Conservation (phyloP, 2,113 vertebrate genomes). For the Ranitomeya imitator region DNA sequence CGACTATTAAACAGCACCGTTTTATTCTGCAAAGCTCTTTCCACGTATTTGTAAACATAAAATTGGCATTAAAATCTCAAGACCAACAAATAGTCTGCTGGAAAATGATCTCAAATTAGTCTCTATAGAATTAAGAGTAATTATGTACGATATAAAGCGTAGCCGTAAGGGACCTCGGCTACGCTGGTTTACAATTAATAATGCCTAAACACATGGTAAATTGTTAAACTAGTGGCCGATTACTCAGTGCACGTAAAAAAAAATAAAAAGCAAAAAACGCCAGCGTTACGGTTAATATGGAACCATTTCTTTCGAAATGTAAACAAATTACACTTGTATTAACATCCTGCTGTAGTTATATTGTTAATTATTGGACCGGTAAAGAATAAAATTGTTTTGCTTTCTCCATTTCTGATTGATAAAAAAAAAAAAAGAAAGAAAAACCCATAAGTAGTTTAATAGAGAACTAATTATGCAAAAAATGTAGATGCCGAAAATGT, state of each 20-base stretch:
- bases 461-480: constrained; percentile 83
- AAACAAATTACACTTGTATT: constrained; percentile 82
- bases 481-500: constrained; percentile 80
- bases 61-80: constrained; percentile 66
- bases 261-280: constrained; percentile 79
- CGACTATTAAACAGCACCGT: not conserved
- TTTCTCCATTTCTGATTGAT: constrained; percentile 75
- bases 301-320: constrained; percentile 80
- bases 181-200: constrained; percentile 80
- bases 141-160: constrained; percentile 78
- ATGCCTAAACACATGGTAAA: constrained; percentile 78
- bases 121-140: constrained; percentile 77
- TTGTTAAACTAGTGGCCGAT: constrained; percentile 76
- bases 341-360: constrained; percentile 79
- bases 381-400: constrained; percentile 79
- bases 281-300: constrained; percentile 80
- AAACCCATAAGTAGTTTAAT: constrained; percentile 81
- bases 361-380: constrained; percentile 80
- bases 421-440: constrained; percentile 74
- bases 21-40: not conserved
- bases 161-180: constrained; percentile 72
- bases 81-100: constrained; percentile 68
- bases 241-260: constrained; percentile 78
- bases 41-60: not conserved
- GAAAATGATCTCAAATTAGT: constrained; percentile 71